These are phyloP conservation scores for Diaprepes abbreviatus DNA, from an alignment of 2,888 invertebrate genomes.

Conservation along the genomic window DNA sequence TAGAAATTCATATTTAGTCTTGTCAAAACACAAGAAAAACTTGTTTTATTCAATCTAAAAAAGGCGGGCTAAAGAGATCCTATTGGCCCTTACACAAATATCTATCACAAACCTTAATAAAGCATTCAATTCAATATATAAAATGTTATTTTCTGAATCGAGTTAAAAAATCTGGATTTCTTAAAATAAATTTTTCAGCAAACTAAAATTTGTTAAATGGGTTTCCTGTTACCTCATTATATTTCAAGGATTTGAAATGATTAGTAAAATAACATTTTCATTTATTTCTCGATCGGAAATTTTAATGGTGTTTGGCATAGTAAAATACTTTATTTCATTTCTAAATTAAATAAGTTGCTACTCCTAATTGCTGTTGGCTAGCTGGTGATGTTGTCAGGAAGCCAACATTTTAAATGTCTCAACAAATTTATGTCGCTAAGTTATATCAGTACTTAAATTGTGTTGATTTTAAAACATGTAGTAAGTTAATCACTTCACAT, in stretches of 20 bases:
- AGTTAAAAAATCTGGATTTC: too few relatives aligned
- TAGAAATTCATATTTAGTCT: too few relatives aligned
- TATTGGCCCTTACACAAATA: too few relatives aligned
- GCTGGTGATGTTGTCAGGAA: slow-evolving; percentile 15
- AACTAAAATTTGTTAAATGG: not conserved
- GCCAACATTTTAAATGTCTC: slow-evolving; percentile 26
- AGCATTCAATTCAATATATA: too few relatives aligned
- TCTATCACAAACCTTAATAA: too few relatives aligned
- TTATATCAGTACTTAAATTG: slow-evolving; percentile 8
- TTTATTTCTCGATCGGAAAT: slow-evolving; percentile 16
- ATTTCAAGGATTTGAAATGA: slow-evolving; percentile 24
- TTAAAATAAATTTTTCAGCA: too few relatives aligned
- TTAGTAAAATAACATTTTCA: slow-evolving; percentile 18
- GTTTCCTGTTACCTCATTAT: slow-evolving; percentile 5
- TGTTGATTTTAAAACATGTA: slow-evolving; percentile 12
- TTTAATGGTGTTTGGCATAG: slow-evolving; percentile 27
- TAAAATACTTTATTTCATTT: slow-evolving; percentile 21
- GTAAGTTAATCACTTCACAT: slow-evolving; percentile 2
- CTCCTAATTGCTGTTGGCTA: slow-evolving; percentile 28
- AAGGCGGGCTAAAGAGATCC: too few relatives aligned
- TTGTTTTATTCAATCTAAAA: too few relatives aligned
- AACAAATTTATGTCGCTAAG: slow-evolving; percentile 23
- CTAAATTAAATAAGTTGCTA: slow-evolving; percentile 22
- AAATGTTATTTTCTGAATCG: too few relatives aligned
- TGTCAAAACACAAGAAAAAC: too few relatives aligned